Base-by-base conservation (phyloP, 2,888 invertebrate genomes). In the Operophtera brumata region DNA sequence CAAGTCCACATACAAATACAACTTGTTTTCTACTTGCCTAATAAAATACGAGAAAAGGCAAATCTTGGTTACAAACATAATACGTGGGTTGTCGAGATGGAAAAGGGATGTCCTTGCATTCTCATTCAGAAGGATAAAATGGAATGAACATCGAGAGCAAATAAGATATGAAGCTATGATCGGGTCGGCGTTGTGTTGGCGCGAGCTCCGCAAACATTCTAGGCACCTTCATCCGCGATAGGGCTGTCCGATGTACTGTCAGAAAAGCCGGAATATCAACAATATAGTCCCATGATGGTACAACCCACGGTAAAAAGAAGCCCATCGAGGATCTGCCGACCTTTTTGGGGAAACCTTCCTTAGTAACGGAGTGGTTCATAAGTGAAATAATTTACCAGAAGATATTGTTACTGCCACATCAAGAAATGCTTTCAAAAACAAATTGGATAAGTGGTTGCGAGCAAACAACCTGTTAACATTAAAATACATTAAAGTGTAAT, bases 121-220 rank as follows among this genome's bases (percentile, higher is more conserved):
- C 59, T 57, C 50, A 54, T 62, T 57, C 42, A 59, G 44, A 57
- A 36, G 55, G 50, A 57, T 63, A 54, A 64, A 65, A 61, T 63
- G 54, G 62, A 63, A 66, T 59, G 56, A 67, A 47, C 59, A 59
- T 57, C 59, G 67, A 67, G 61, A 65, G 66, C 60, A 67, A 68
- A 66, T 62, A 69, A 67, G 62, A 66, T 62, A 62, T 62, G 61
- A 51, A 47, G 58, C 58, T 44, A 28, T 45, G 56, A 52, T 57
- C 54, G 49, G 44, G 47, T 34, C 42, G 44, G 52, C 41, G 47
- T 13, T 44, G 66, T 62, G 20, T 63, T 61, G 47, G 57, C 62
- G 63, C 58, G 57, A 47, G 41, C 54, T 50, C 43, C 12, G 53
- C 47, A 45, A 57, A 47, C 48, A 52, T 45, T 55, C 40, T 35